phyloP scores from a whole-genome alignment of 2,113 vertebrate genomes.

The Nettapus auritus region DNA sequence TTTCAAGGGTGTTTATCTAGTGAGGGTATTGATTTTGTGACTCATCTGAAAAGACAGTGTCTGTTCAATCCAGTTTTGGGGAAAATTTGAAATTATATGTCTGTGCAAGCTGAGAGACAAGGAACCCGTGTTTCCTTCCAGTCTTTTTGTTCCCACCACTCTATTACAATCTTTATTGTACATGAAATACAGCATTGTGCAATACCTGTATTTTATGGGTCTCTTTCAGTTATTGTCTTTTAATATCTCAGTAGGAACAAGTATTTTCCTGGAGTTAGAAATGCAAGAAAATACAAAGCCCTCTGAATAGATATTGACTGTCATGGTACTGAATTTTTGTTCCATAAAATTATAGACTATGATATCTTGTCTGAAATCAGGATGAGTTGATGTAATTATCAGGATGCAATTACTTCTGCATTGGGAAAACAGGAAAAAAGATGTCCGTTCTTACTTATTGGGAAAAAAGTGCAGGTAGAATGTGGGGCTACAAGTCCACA shows the following conservation, averaged over 20 bases:
- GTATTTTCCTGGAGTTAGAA: constrained; percentile 2
- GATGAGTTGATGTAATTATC: neutral
- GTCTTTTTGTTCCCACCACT: neutral
- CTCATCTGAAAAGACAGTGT: neutral
- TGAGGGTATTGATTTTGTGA: neutral
- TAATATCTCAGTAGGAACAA: neutral
- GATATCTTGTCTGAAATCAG: neutral
- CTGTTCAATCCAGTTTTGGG: neutral
- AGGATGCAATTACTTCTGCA: neutral
- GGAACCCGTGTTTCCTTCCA: neutral
- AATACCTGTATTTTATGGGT: neutral
- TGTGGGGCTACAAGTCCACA: neutral
- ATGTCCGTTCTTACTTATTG: neutral
- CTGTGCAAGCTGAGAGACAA: neutral
- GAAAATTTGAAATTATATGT: neutral
- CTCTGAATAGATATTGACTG: neutral
- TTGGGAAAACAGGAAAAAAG: neutral
- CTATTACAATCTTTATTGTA: neutral
- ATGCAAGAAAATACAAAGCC: neutral
- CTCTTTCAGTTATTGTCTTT: neutral
- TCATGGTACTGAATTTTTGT: constrained; percentile 1
- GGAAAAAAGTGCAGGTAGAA: neutral
- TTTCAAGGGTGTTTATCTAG: neutral
- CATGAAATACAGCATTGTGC: neutral
- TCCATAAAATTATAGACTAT: neutral